phyloP scores from a whole-genome alignment of 92 coral and sea anemone species.

The Porites evermanni region DNA sequence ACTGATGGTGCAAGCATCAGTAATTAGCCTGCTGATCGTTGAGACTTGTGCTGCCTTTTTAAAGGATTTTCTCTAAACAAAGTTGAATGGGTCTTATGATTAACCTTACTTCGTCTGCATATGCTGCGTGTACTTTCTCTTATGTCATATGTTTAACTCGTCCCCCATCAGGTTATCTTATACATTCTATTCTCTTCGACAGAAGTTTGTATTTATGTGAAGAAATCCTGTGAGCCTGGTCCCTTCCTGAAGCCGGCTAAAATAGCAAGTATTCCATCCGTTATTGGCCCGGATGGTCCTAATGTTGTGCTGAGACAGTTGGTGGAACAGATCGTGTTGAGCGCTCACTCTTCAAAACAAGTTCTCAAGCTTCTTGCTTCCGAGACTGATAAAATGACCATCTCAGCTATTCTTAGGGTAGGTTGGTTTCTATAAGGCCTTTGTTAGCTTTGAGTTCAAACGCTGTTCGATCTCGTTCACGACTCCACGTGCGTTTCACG shows the following conservation, averaged over 20 bases:
- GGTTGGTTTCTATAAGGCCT: neutral
- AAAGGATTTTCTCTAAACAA: no score
- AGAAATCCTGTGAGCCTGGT: slow-evolving; percentile 69
- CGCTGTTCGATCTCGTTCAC: no score
- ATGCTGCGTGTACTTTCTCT: no score
- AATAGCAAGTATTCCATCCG: slow-evolving; percentile 32
- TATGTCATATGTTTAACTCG: no score
- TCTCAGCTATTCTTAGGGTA: slow-evolving; percentile 79
- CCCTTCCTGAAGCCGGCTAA: slow-evolving; percentile 67
- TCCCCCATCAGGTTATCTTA: neutral
- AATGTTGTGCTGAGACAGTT: slow-evolving; percentile 66
- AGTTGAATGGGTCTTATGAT: no score
- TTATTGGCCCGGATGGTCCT: slow-evolving; percentile 75
- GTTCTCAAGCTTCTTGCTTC: slow-evolving; percentile 71
- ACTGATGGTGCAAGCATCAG: no score
- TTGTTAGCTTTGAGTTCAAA: neutral
- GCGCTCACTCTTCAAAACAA: slow-evolving; percentile 58
- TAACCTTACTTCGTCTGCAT: no score
- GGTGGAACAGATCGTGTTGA: slow-evolving; percentile 72
- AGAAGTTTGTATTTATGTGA: slow-evolving; percentile 64
- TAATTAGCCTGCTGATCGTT: no score
- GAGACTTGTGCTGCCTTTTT: no score
- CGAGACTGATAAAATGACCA: slow-evolving; percentile 77
- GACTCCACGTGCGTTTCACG: no score
- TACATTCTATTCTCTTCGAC: neutral